Evolutionary conservation across 2,797 vertebrate species (phyloP).

Genomic region (Clarias platycephalus): DNA sequence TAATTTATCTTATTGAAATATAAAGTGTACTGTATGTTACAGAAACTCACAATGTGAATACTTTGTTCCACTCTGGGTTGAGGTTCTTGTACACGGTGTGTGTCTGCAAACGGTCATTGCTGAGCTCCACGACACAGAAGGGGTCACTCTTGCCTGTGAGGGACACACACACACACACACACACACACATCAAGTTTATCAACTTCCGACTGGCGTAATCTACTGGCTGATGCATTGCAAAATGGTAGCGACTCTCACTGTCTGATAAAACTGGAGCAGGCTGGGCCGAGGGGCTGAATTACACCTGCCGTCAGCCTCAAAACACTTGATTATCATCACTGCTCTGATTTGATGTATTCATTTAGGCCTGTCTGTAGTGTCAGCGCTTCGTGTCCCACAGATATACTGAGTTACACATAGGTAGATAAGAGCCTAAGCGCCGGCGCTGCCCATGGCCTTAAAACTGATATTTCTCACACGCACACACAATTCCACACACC

Average conservation of each 20-base stretch:
- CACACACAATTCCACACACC: not conserved
- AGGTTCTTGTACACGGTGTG: constrained; percentile 98
- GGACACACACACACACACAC: constrained; percentile 43
- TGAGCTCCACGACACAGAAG: constrained; percentile 95
- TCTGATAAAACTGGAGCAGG: constrained; percentile 53
- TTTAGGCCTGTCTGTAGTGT: constrained; percentile 47
- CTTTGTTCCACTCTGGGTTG: constrained; percentile 97
- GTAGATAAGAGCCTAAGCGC: constrained; percentile 66
- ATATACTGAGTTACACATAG: constrained; percentile 47
- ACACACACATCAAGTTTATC: constrained; percentile 56
- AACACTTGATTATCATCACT: constrained; percentile 59
- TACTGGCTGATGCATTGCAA: constrained; percentile 34
- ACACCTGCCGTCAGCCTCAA: constrained; percentile 47
- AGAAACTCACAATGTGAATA: constrained; percentile 96
- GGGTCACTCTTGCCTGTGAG: constrained; percentile 93
- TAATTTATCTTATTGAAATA: not conserved
- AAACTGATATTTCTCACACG: constrained; percentile 32
- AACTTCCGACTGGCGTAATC: constrained; percentile 49
- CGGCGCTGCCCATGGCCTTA: constrained; percentile 54
- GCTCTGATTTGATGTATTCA: constrained; percentile 61
- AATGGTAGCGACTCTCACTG: constrained; percentile 21
- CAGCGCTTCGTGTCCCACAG: constrained; percentile 34
- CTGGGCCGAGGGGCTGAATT: constrained; percentile 44
- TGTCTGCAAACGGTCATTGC: constrained; percentile 93
- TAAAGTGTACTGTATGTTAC: too few species aligned